A percentile compares a stretch with the other conserved stretches of the same genome.
These are phyloP conservation scores for Gila robusta DNA, from an alignment of 2,797 vertebrate species.

Conservation along the genomic window DNA sequence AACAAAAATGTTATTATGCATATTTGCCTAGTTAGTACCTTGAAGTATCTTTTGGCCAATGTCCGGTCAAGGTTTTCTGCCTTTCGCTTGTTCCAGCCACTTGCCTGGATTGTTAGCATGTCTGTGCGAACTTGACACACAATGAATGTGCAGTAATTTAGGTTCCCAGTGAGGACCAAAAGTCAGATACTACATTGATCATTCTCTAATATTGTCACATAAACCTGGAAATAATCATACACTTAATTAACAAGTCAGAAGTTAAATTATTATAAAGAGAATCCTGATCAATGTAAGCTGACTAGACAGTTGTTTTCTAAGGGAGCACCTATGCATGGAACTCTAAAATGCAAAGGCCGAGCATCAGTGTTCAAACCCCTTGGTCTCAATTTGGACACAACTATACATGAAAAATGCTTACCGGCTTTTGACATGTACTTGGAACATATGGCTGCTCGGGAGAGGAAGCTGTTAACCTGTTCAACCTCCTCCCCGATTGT, in stretches of 20 bases:
- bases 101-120: slow-evolving; percentile 13
- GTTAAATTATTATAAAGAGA: slow-evolving; percentile 7
- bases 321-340: not conserved
- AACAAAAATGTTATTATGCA: slow-evolving; percentile 11
- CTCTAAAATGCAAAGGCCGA: slow-evolving; percentile 3
- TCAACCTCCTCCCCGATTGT: not conserved
- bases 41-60: slow-evolving; percentile 11
- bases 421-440: slow-evolving; percentile 18
- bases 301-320: not conserved
- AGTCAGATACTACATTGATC: slow-evolving; percentile 6
- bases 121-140: slow-evolving; percentile 11
- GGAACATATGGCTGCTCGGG: slow-evolving; percentile 2
- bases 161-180: slow-evolving; percentile 10
- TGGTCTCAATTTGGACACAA: slow-evolving; percentile 1
- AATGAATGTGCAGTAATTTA: slow-evolving; percentile 11
- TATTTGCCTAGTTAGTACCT: slow-evolving; percentile 1
- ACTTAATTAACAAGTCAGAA: not conserved
- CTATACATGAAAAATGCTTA: not conserved
- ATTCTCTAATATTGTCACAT: slow-evolving; percentile 19
- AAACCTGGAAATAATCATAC: slow-evolving; percentile 5
- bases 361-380: slow-evolving; percentile 4
- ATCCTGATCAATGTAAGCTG: slow-evolving; percentile 8
- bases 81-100: slow-evolving; percentile 26
- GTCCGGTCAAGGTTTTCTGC: slow-evolving; percentile 11
- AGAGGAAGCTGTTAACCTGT: slow-evolving; percentile 4